phyloP scores from a whole-genome alignment of 2,888 invertebrate genomes.

The Nasonia oneida region DNA sequence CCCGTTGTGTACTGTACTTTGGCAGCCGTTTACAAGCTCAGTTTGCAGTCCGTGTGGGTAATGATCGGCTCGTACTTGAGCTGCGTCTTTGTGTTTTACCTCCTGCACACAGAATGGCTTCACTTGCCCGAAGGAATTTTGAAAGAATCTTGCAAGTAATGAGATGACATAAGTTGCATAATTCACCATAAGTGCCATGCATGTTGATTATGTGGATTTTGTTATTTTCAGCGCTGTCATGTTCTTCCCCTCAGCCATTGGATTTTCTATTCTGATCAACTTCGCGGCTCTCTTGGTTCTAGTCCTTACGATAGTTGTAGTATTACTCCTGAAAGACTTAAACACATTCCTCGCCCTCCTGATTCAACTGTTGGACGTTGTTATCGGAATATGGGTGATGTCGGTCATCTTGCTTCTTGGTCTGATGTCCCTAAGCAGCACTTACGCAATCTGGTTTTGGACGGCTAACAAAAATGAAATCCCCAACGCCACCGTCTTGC shows the following conservation, averaged over 20 bases:
- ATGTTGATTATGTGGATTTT: too few species aligned
- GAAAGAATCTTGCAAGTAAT: constrained; percentile 45
- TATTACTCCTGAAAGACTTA: too few species aligned
- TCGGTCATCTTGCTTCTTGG: neutral
- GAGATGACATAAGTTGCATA: neutral
- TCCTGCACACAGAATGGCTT: constrained; percentile 1
- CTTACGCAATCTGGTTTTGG: constrained; percentile 29
- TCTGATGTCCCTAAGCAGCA: neutral
- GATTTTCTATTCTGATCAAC: neutral
- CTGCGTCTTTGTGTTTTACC: too few species aligned
- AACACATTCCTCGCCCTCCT: neutral
- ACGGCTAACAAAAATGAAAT: neutral
- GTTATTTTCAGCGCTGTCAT: neutral
- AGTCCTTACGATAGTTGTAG: too few species aligned
- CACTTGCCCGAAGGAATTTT: constrained; percentile 11
- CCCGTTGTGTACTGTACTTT: too few species aligned
- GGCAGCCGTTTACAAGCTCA: too few species aligned
- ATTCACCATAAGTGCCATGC: too few species aligned
- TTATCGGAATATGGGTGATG: neutral
- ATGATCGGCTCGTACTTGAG: too few species aligned
- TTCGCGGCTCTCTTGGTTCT: neutral
- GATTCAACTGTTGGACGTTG: neutral
- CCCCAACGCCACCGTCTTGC: neutral
- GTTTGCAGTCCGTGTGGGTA: too few species aligned
- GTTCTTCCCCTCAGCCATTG: neutral